Conservation (phyloP, 1,140 invertebrate genomes). For the Dendrolimus punctatus region DNA sequence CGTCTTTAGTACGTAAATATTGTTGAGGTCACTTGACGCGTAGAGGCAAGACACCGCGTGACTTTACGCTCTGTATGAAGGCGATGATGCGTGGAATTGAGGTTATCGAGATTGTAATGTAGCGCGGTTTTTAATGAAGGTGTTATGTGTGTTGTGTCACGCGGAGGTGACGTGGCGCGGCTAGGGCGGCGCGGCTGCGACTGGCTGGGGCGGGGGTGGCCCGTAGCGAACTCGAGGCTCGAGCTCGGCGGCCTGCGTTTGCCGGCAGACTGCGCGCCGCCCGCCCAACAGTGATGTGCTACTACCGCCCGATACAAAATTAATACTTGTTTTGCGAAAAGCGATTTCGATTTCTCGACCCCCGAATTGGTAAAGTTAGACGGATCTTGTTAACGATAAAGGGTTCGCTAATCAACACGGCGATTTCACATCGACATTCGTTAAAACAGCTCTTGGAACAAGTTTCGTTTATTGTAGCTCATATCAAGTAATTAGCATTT, state of each 20-base stretch:
- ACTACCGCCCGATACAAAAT: slow-evolving; percentile 57
- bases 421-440: slow-evolving; percentile 15
- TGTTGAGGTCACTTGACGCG: slow-evolving; percentile 4
- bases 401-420: slow-evolving; percentile 54
- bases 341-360: slow-evolving; percentile 66
- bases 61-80: slow-evolving; percentile 9
- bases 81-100: slow-evolving; percentile 20
- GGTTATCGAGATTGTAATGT: slow-evolving; percentile 21
- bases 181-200: slow-evolving; percentile 32
- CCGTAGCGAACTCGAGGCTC: not conserved
- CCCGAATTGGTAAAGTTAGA: slow-evolving; percentile 65
- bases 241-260: not conserved
- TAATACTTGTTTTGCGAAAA: slow-evolving; percentile 70
- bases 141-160: slow-evolving; percentile 25
- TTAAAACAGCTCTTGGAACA: slow-evolving; percentile 4
- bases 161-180: slow-evolving; percentile 27
- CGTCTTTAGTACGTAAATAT: slow-evolving; percentile 10
- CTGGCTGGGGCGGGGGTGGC: slow-evolving; percentile 43
- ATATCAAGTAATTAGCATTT: no score
- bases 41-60: slow-evolving; percentile 1
- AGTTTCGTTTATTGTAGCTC: no score
- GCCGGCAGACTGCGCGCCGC: slow-evolving; percentile 37
- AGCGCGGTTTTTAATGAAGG: slow-evolving; percentile 35
- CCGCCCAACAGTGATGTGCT: slow-evolving; percentile 35
- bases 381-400: slow-evolving; percentile 65